Base-by-base conservation (phyloP, 2,113 vertebrate species). In the Gorsachius goisagi region DNA sequence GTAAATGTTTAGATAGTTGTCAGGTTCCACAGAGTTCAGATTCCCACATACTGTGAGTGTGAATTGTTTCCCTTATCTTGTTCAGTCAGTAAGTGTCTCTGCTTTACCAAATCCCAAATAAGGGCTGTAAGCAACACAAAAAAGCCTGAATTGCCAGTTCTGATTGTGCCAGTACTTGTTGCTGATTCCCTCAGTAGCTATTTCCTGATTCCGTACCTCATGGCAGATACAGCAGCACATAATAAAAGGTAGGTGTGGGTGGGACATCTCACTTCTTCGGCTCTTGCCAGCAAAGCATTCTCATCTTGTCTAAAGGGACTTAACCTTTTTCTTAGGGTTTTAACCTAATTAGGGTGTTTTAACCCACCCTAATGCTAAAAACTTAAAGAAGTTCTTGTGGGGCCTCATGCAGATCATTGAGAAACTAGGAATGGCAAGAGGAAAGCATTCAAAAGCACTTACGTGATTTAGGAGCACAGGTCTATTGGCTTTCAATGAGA, bases 401-500 rank as follows among this genome's bases (percentile, higher is more conserved):
- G 55, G 11, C n/a, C 44, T 85, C 26, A 14, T 11, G 14, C 6
- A 67, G 47, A 21, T 35, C 41, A 5, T 33, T 55, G 37, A 37
- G 37, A 86, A 68, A 59, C 49, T 18, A 33, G 55, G 55, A 58
- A 37, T 63, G 2, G 9, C 44, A 14, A 7, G 22, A 39, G 19
- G 30, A 50, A 91, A 64, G 16, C 17, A 17, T 60, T 76, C 62
- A 37, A 52, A 81, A 49, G 5, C 33, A 6, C 12, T 16, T 28
- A 30, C 0, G 1, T 55, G 64, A 67, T 45, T 78, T 41, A 17
- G 19, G 47, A 44, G 13, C 1, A 3, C 32, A 21, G 15, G 4
- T 56, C 15, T 72, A 2, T 15, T 16, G 32, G 35, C 12, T 90
- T 83, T 39, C 30, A 14, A 11, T 12, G 19, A 35, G 33, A 76